Evolutionary conservation across 2,113 vertebrate genomes (phyloP).

Genomic region (Butastur rufipennis): DNA sequence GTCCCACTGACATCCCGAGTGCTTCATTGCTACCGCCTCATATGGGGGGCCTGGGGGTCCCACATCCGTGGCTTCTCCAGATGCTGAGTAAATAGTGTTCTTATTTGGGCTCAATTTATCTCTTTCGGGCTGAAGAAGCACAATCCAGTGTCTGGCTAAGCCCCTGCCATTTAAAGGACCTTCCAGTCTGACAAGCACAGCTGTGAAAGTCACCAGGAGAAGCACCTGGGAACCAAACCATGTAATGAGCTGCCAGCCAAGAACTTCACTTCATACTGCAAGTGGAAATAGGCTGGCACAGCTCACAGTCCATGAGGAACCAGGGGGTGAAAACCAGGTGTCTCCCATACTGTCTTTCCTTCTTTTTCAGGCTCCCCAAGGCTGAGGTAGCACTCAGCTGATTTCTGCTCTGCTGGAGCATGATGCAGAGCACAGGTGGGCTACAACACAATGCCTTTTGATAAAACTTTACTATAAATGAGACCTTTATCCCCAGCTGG

Average conservation of each 20-base stretch:
- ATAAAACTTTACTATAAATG: background rate
- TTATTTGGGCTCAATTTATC: background rate
- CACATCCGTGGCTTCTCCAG: background rate
- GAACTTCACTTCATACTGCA: background rate
- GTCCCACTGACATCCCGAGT: background rate
- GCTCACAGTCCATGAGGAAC: background rate
- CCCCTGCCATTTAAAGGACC: background rate
- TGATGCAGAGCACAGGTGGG: background rate
- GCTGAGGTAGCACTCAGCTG: background rate
- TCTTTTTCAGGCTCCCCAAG: background rate
- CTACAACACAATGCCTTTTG: background rate
- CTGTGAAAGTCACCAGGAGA: background rate
- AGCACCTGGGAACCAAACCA: background rate
- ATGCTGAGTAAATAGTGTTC: background rate
- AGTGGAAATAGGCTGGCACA: background rate
- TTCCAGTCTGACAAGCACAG: background rate
- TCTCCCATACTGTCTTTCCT: background rate
- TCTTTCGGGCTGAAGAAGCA: background rate
- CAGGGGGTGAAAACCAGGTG: background rate
- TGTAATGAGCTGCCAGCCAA: background rate
- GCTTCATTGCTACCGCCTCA: rapidly evolving
- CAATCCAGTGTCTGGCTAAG: background rate
- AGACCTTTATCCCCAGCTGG: background rate
- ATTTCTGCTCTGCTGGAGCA: background rate
- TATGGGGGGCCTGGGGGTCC: too few relatives aligned